Percentiles rank a stretch among this genome's conserved stretches.
These are phyloP conservation scores for Pogonomyrmex californicus DNA, from an alignment of 1,140 invertebrate genomes.

Conservation along the genomic window DNA sequence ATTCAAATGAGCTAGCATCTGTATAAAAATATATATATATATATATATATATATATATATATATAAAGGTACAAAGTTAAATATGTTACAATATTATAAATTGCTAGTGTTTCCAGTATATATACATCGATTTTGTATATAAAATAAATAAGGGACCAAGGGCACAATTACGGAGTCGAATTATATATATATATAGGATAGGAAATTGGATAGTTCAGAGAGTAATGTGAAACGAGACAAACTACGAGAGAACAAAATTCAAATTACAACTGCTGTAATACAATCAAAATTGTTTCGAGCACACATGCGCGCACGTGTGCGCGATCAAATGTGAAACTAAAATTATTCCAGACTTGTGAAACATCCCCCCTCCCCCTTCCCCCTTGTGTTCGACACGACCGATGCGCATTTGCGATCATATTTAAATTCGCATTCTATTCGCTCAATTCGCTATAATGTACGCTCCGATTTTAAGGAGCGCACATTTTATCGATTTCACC, in stretches of 20 bases:
- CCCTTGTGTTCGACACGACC: neutral
- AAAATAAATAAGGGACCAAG: slow-evolving; percentile 11
- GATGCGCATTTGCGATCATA: neutral
- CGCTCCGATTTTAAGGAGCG: neutral
- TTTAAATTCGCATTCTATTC: neutral
- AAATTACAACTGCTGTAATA: neutral
- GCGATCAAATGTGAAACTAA: neutral
- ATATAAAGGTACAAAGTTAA: slow-evolving; percentile 7
- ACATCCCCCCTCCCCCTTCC: no score
- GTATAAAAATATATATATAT: no score
- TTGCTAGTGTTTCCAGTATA: neutral
- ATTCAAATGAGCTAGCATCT: neutral
- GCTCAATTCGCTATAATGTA: neutral
- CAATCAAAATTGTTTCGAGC: slow-evolving; percentile 10
- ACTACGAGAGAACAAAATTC: neutral
- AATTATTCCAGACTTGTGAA: neutral
- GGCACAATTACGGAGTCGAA: neutral
- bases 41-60: neutral
- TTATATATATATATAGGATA: no score
- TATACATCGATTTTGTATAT: neutral
- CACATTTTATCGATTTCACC: neutral
- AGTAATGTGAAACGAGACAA: neutral
- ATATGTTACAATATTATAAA: neutral
- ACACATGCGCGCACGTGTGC: neutral
- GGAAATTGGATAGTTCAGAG: no score